phyloP scores from a whole-genome alignment of 1,140 invertebrate genomes.

The Diuraphis noxia region DNA sequence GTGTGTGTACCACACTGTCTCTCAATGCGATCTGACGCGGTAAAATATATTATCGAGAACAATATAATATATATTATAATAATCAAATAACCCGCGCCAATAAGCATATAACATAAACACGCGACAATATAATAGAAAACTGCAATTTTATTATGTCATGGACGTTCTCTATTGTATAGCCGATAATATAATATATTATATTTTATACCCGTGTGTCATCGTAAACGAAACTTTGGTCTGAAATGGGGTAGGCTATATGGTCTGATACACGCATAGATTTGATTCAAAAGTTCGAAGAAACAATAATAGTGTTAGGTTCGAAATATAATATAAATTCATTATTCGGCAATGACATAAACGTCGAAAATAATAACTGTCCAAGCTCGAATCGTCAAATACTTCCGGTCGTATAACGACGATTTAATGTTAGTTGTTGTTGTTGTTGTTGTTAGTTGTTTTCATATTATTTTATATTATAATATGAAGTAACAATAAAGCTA shows the following conservation, averaged over 20 bases:
- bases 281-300: neutral
- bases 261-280: neutral
- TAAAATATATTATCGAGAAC: neutral
- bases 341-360: neutral
- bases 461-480: neutral
- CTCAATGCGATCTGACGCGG: neutral
- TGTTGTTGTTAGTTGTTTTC: neutral
- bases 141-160: neutral
- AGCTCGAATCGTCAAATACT: neutral
- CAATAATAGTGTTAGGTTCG: neutral
- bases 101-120: neutral
- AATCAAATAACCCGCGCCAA: neutral
- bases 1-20: no score
- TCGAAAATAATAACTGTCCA: constrained; percentile 2
- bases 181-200: neutral
- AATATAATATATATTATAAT: neutral
- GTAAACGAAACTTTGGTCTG: neutral
- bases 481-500: neutral
- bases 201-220: neutral
- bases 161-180: neutral
- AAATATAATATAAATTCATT: neutral
- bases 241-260: neutral
- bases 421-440: neutral
- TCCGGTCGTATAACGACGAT: neutral
- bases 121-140: neutral